A percentile compares a stretch with the other conserved stretches of the same genome.
phyloP scores from a whole-genome alignment of 2,888 invertebrate genomes.

The Orchestes rusci region DNA sequence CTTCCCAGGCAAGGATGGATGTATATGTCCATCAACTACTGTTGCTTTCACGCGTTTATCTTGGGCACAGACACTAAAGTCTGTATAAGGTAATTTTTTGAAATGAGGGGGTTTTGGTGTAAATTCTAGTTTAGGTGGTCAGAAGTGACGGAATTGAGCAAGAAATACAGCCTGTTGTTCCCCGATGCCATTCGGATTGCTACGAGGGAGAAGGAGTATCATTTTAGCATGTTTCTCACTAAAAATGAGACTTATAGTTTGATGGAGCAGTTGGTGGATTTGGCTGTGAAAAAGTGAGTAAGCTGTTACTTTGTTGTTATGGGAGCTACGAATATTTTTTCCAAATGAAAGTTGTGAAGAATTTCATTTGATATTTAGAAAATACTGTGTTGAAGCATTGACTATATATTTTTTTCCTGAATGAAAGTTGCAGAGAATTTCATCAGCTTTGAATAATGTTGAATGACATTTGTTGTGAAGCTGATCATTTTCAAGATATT shows the following conservation, averaged over 20 bases:
- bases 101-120: background rate
- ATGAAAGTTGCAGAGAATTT: too few species aligned
- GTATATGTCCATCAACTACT: conserved; percentile 92
- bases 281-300: conserved; percentile 82
- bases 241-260: conserved; percentile 84
- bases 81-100: conserved; percentile 50
- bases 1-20: conserved; percentile 95
- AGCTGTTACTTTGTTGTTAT: background rate
- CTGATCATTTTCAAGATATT: too few species aligned
- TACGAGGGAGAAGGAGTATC: conserved; percentile 79
- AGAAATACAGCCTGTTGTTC: conserved; percentile 69
- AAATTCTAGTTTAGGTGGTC: conserved; percentile 57
- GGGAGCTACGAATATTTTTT: too few species aligned
- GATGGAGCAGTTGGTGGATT: conserved; percentile 92
- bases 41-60: conserved; percentile 94
- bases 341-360: too few species aligned
- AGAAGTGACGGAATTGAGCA: conserved; percentile 74
- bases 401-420: background rate
- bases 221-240: conserved; percentile 86
- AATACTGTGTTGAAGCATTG: too few species aligned
- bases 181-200: conserved; percentile 82
- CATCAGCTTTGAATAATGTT: too few species aligned
- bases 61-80: conserved; percentile 83
- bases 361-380: too few species aligned
- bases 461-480: too few species aligned